Evolutionary conservation across 2,113 vertebrate species (phyloP).

Genomic region (Stegastes partitus): DNA sequence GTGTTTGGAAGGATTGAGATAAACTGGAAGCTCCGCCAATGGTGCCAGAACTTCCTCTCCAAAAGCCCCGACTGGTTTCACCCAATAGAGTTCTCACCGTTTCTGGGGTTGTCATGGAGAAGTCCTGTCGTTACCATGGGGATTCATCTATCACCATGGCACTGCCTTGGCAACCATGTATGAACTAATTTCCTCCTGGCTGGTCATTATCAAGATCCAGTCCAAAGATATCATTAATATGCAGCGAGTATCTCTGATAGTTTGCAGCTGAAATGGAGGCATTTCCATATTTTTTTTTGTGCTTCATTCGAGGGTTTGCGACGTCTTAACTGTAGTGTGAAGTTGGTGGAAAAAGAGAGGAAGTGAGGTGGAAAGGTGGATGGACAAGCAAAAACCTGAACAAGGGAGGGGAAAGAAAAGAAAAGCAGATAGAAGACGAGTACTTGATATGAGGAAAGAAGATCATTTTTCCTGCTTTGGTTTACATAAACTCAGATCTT

Average conservation of each 20-base stretch:
- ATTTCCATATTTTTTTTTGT: background rate
- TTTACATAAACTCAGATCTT: constrained; percentile 24
- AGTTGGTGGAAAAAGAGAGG: background rate
- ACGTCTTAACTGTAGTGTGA: background rate
- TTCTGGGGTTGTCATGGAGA: constrained; percentile 46
- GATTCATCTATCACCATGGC: constrained; percentile 38
- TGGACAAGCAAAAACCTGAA: background rate
- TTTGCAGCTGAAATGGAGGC: background rate
- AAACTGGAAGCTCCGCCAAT: constrained; percentile 1
- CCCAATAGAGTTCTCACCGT: constrained; percentile 4
- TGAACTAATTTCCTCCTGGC: constrained; percentile 62
- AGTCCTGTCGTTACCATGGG: constrained; percentile 55
- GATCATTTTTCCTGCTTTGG: background rate
- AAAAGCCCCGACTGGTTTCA: constrained; percentile 16
- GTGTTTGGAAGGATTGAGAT: background rate
- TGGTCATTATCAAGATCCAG: constrained; percentile 40
- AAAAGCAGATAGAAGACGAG: background rate
- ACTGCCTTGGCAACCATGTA: constrained; percentile 50
- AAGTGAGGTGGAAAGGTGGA: background rate
- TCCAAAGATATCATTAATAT: constrained; percentile 54
- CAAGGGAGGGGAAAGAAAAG: background rate
- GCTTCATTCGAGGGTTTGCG: background rate
- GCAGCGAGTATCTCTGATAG: constrained; percentile 4
- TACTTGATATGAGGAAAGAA: background rate
- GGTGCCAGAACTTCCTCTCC: constrained; percentile 8